Conservation (phyloP, 2,888 invertebrate species). For the Ophioninae sp. region DNA sequence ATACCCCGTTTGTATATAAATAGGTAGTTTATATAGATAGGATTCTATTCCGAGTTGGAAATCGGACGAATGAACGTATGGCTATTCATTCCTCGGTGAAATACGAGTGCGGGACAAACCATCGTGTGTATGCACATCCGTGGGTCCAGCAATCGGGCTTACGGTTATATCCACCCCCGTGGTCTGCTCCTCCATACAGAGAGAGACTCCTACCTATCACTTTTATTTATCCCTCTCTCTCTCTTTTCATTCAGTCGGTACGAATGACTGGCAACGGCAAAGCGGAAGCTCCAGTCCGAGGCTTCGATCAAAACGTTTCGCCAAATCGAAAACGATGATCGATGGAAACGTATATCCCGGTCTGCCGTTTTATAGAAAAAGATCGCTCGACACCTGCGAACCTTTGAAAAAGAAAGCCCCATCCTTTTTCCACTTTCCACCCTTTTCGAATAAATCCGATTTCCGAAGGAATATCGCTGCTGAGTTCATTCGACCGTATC, state of each 20-base stretch:
- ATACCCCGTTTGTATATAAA: slow-evolving; percentile 17
- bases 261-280: slow-evolving; percentile 47
- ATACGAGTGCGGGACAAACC: slow-evolving; percentile 49
- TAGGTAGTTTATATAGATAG: slow-evolving; percentile 50
- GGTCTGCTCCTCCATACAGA: slow-evolving; percentile 42
- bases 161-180: slow-evolving; percentile 61
- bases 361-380: slow-evolving; percentile 57
- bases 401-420: slow-evolving; percentile 37
- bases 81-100: slow-evolving; percentile 58
- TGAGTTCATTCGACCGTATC: slow-evolving; percentile 9
- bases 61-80: slow-evolving; percentile 57
- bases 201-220: slow-evolving; percentile 61
- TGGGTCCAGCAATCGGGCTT: slow-evolving; percentile 73
- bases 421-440: not conserved
- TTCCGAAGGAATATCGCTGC: slow-evolving; percentile 3
- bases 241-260: slow-evolving; percentile 43
- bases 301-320: slow-evolving; percentile 60
- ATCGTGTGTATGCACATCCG: slow-evolving; percentile 52
- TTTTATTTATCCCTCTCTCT: slow-evolving; percentile 46
- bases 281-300: slow-evolving; percentile 33
- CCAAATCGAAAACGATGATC: slow-evolving; percentile 64
- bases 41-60: slow-evolving; percentile 50
- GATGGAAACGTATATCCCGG: slow-evolving; percentile 55
- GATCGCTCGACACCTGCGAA: slow-evolving; percentile 61
- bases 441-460: slow-evolving; percentile 20